These are phyloP conservation scores for Aradus depressus DNA, from an alignment of 2,888 invertebrate genomes.

Conservation along the genomic window DNA sequence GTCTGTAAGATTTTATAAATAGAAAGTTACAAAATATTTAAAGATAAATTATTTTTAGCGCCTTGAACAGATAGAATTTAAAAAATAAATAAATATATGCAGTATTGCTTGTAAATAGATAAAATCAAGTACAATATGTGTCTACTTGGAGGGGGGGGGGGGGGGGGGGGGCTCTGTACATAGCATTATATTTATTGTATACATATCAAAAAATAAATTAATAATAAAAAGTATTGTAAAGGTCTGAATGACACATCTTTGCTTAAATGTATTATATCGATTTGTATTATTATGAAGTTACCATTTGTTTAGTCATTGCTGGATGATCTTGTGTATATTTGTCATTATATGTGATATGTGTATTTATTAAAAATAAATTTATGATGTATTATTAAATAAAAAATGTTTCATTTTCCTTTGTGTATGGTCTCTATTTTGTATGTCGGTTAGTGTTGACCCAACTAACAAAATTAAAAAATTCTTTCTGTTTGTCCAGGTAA, in stretches of 20 bases:
- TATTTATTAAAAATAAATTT: conserved; percentile 19
- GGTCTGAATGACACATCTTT: conserved; percentile 12
- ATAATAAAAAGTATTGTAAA: no score
- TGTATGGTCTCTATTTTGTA: no score
- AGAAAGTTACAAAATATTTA: conserved; percentile 6
- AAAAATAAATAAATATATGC: conserved; percentile 4
- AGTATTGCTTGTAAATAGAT: conserved; percentile 15
- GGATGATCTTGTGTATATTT: conserved; percentile 29
- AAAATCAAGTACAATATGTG: conserved; percentile 14
- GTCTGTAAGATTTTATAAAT: not conserved
- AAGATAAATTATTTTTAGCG: conserved; percentile 10
- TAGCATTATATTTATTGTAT: conserved; percentile 15
- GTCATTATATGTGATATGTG: conserved; percentile 26
- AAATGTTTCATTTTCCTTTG: no score
- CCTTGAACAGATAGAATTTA: no score
- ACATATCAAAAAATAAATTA: conserved; percentile 14
- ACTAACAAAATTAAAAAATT: no score
- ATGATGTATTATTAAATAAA: no score
- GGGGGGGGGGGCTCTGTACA: conserved; percentile 7
- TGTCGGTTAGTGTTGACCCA: no score
- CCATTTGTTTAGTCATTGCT: conserved; percentile 25
- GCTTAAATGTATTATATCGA: conserved; percentile 12
- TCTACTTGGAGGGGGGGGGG: conserved; percentile 9
- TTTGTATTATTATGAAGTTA: conserved; percentile 15
- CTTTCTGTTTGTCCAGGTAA: no score